phyloP scores from a whole-genome alignment of 2,888 invertebrate species.

The Thysanoteuthis rhombus region DNA sequence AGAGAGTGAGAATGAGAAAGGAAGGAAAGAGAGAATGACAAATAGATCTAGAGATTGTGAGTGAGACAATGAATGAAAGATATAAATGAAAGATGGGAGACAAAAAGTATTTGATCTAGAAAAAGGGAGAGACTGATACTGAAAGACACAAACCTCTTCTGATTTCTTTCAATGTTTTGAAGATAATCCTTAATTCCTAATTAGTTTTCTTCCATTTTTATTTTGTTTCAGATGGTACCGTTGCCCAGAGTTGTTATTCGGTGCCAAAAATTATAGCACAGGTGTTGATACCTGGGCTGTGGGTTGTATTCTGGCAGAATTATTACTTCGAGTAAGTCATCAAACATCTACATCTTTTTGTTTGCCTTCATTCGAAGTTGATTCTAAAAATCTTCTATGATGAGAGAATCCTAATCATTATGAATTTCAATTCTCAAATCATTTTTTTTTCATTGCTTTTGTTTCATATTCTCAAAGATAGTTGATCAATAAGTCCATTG shows the following conservation, averaged over 20 bases:
- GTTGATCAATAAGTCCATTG: not conserved
- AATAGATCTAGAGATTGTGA: no score
- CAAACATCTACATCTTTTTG: not conserved
- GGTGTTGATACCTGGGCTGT: conserved; percentile 99
- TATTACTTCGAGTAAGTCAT: conserved; percentile 71
- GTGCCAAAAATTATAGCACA: conserved; percentile 93
- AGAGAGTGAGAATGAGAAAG: no score
- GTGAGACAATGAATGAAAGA: no score
- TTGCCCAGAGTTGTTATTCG: conserved; percentile 93
- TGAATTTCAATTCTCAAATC: not conserved
- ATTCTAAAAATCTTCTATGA: not conserved
- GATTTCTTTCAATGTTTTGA: no score
- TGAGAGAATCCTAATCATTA: not conserved
- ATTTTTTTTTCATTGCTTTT: not conserved
- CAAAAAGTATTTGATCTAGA: no score
- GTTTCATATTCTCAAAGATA: no score
- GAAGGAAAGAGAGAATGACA: no score
- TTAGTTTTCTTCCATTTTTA: no score
- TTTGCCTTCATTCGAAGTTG: not conserved
- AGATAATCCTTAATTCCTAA: no score
- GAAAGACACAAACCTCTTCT: no score
- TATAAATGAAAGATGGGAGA: no score
- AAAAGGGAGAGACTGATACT: no score
- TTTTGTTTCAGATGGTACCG: conserved; percentile 71
- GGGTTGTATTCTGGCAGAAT: conserved; percentile 96